Evolutionary conservation across 2,113 vertebrate genomes (phyloP), one percentile per base, ranked within the genome.

Genomic region (Hepsetus odoe): DNA sequence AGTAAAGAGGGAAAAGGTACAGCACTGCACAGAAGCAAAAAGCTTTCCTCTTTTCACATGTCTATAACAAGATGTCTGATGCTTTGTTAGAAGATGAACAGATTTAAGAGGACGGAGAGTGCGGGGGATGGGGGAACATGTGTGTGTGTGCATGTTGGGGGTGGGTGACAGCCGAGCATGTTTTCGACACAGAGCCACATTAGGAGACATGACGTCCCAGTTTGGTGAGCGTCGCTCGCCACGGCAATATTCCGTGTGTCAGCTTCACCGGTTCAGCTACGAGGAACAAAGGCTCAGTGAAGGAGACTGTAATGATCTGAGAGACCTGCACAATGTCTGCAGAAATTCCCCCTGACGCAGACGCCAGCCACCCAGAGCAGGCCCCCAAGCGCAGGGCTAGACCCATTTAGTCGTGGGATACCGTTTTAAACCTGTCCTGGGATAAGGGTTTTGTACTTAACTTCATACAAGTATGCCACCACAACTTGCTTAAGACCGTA

Each of bases 341-440:
- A 90, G 86, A 86, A 86, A 89, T 79, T 76, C 86, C 86, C 83
- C 79, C 86, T 80, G 79, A 89, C 88, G 85, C 78, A 88, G 86
- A 87, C 88, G 87, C 73, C 83, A 85, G 56, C 77, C 80, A 77
- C 84, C 56, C 82, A 88, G 87, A 86, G 86, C 77, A 85, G 69
- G 80, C 73, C 86, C 68, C 82, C 10, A 32, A 82, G 75, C 80
- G 26, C 40, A 33, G 69, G 49, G 53, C 56, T 55, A 79, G 44
- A 75, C 59, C 70, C 33, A 70, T 65, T 77, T n/a, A n/a, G n/a
- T n/a, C n/a, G n/a, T n/a, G n/a, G n/a, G n/a, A n/a, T n/a, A n/a
- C n/a, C n/a, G n/a, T n/a, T n/a, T n/a, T n/a, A n/a, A n/a, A n/a
- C n/a, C n/a, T n/a, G n/a, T n/a, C n/a, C n/a, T n/a, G n/a, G n/a